A percentile compares a stretch with the other conserved stretches of the same genome.
These are phyloP conservation scores for Tetraodon nigroviridis DNA, from an alignment of 2,113 vertebrate species.

Conservation along the genomic window DNA sequence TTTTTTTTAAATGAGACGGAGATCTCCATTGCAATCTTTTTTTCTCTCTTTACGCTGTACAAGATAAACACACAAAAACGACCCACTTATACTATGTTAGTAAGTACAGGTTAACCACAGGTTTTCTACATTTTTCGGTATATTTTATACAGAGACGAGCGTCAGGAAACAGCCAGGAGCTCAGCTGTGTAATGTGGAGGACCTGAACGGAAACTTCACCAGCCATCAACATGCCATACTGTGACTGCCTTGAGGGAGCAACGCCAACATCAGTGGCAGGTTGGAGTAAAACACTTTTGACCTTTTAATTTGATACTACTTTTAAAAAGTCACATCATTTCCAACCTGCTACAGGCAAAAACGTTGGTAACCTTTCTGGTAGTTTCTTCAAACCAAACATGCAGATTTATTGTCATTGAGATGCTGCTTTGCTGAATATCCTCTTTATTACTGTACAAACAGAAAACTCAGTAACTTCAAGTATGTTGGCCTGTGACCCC, in stretches of 20 bases:
- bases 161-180: not conserved
- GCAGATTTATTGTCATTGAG: slow-evolving; percentile 46
- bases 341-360: no score
- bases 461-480: slow-evolving; percentile 66
- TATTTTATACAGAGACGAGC: slow-evolving; percentile 32
- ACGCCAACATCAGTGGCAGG: slow-evolving; percentile 4
- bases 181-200: slow-evolving; percentile 7
- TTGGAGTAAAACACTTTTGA: slow-evolving; percentile 7
- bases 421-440: slow-evolving; percentile 53
- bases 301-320: no score
- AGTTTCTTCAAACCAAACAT: slow-evolving; percentile 63
- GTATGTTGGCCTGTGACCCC: slow-evolving; percentile 55
- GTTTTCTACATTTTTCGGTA: slow-evolving; percentile 68
- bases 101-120: slow-evolving; percentile 75
- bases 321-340: no score
- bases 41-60: slow-evolving; percentile 42
- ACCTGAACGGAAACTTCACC: slow-evolving; percentile 4
- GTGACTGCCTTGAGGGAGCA: slow-evolving; percentile 22
- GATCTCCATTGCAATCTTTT: no score
- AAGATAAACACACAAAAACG: slow-evolving; percentile 69
- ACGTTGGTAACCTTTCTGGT: slow-evolving; percentile 6
- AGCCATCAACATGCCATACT: slow-evolving; percentile 32
- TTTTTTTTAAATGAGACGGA: no score
- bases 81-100: slow-evolving; percentile 57
- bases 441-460: slow-evolving; percentile 66